Evolutionary conservation across 1,140 invertebrate species (phyloP), one percentile per base, ranked within the genome.

Genomic region (Plectrocnemia conspersa): DNA sequence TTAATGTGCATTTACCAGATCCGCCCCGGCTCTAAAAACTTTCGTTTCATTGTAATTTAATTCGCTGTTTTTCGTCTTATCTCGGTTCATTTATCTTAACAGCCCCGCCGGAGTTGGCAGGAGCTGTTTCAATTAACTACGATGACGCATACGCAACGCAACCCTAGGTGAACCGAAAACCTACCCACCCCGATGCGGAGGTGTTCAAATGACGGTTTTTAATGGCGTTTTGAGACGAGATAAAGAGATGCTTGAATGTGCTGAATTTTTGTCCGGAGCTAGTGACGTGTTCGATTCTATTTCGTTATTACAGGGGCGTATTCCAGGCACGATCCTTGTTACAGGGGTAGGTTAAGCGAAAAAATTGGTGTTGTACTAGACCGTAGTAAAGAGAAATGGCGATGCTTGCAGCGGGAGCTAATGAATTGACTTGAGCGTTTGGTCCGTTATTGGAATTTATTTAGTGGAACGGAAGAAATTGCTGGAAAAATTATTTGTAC

Each of bases 41-140:
- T 59, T 59, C 57, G 57, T 59, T 59, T 59, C 57, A 59, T 59
- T 59, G 57, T 59, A 59, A 61, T 61, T 61, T 61, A 61, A 61
- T 61, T 61, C 59, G 59, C 50, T 58, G 59, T 61, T 60, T 60
- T 60, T 53, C 48, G 36, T 48, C 58, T 56, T 61, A 61, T 61
- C 59, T 61, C 59, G 52, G 50, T 57, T 61, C 49, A 57, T 61
- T 61, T 57, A 61, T 61, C 59, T 61, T 57, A 57, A 57, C 44
- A 57, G 46, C 50, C 45, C 46, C 49, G 22, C 38, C 23, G 36
- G 18, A 3, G 19, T 24, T 40, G 19, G 27, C 49, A 11, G 42
- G 48, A 46, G 58, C 49, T 23, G 57, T 61, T 61, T 61, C 59
- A 61, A 61, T 61, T 61, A 61, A 61, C 49, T 48, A 41, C 36